phyloP scores from a whole-genome alignment of 2,113 vertebrate genomes.

The Ploceus nigricollis region DNA sequence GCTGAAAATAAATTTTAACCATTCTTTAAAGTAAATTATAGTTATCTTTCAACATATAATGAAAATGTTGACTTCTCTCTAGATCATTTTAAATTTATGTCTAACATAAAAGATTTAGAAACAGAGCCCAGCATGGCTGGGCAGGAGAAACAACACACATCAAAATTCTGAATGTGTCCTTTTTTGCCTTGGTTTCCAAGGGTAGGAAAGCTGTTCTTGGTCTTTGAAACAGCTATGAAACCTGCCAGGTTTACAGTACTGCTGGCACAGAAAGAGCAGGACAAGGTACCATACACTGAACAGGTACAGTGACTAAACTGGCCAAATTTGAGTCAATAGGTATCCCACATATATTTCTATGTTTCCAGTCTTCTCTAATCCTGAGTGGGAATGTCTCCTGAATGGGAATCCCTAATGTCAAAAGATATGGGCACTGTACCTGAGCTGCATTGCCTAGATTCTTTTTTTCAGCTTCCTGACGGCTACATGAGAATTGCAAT shows the following conservation, averaged over 20 bases:
- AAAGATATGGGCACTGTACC: not conserved
- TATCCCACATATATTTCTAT: not conserved
- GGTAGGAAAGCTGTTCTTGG: not conserved
- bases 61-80: not conserved
- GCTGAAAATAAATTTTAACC: not conserved
- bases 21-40: not conserved
- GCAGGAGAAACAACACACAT: not conserved
- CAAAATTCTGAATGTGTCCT: not conserved
- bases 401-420: not conserved
- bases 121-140: not conserved
- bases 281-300: not conserved
- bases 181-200: not conserved
- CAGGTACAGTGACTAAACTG: not conserved
- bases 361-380: not conserved
- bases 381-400: not conserved
- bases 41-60: fast-evolving
- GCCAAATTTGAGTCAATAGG: not conserved
- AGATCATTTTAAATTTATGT: not conserved
- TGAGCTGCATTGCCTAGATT: not conserved
- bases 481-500: not conserved
- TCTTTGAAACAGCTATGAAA: not conserved
- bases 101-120: not conserved
- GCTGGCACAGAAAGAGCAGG: not conserved
- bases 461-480: not conserved
- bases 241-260: not conserved